Base-by-base conservation (phyloP, 2,888 invertebrate genomes). In the Clistopyga incitator region DNA sequence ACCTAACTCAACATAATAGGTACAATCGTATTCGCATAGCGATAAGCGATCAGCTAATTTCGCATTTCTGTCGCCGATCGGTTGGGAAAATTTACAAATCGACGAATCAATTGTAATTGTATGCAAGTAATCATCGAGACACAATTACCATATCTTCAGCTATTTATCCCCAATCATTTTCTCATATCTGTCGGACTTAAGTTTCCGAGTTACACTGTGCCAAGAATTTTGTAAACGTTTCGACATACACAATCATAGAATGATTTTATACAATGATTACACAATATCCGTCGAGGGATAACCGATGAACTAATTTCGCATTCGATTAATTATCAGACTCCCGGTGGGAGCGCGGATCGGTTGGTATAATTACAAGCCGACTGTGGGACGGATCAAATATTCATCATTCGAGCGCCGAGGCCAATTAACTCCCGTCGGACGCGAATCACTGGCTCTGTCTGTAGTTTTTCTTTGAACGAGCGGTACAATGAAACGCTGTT, bases 361-460 rank as follows among this genome's bases (percentile, higher is more conserved):
- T 72, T 52, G 72, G 42, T 56, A 67, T 77, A 67, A 67, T 38
- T 42, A 56, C 78, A 79, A 65, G 75, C 54, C 67, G 59, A 50
- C 75, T 67, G 77, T 52, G 82, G 78, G 80, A 71, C 83, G 67
- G 84, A 87, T 86, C 82, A 86, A 87, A 87, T 87, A 86, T 87
- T 87, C 87, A 87, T 86, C 85, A 85, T 87, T 87, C 84, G 78
- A 85, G 82, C 82, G 84, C 84, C 38, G 34, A 67, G 38, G 79
- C 85, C 85, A 86, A 87, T 87, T 86, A 86, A 86, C 70, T 72
- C 74, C 67, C 54, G 68, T 78, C 79, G 70, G 67, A 25, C 68
- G 74, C 68, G 61, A 56, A 54, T 77, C 72, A 67, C 20, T 77
- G 70, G 67, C 70, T 75, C 77, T 54, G 72, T 72, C 59, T 54